Percentiles rank a stretch among this genome's conserved stretches.
Conservation (phyloP, 2,888 invertebrate species). For the Xestia ashworthii region DNA sequence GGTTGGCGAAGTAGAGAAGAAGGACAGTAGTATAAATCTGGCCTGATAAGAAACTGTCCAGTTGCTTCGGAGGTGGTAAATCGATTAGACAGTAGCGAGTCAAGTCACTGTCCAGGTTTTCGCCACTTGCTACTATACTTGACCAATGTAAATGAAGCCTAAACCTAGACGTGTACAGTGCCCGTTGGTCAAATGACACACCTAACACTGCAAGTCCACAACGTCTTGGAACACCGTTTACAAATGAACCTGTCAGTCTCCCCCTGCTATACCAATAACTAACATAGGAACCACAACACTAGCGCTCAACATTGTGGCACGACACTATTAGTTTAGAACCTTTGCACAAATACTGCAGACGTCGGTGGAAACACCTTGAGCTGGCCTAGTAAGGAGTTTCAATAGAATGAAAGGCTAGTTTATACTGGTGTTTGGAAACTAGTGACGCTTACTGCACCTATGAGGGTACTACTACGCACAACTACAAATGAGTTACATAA, state of each 20-base stretch:
- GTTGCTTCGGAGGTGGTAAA: not conserved
- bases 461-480: not conserved
- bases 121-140: not conserved
- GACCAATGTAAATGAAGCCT: not conserved
- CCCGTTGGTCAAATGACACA: constrained; percentile 4
- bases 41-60: too few relatives aligned
- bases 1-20: not conserved
- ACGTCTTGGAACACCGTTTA: constrained; percentile 36
- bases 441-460: not conserved
- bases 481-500: not conserved
- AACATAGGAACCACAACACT: constrained; percentile 20
- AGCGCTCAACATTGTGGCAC: constrained; percentile 20
- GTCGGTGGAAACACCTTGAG: not conserved
- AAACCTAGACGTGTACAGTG: not conserved
- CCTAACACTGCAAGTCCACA: not conserved
- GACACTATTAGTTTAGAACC: constrained; percentile 14
- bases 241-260: constrained; percentile 33
- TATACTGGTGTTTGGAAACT: not conserved
- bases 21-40: too few relatives aligned
- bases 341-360: too few relatives aligned
- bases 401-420: not conserved
- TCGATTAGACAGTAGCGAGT: too few relatives aligned
- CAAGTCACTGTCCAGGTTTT: not conserved
- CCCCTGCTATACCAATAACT: constrained; percentile 35
- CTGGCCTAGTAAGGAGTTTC: not conserved